Evolutionary conservation across 1,140 invertebrate genomes (phyloP), one percentile per base, ranked within the genome.

Genomic region (Kradibia gibbosae): DNA sequence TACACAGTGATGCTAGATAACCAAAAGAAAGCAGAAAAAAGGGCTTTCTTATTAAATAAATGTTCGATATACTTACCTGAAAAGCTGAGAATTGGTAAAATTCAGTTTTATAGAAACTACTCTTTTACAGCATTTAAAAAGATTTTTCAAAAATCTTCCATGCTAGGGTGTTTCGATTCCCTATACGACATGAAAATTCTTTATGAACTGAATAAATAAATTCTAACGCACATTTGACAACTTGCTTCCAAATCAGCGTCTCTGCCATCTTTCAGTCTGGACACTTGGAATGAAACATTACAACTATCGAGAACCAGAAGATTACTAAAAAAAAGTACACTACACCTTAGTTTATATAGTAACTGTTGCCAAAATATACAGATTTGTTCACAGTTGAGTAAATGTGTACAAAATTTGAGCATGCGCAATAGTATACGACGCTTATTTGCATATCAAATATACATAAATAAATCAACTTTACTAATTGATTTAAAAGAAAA

Each of bases 181-280:
- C 7, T 36, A 53, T 67, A 34, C 22, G n/a, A 7, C 39, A 22
- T n/a, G 28, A 7, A 42, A 3, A 48, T 48, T 77, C 62, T 50
- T 48, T 45, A 60, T 11, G 3, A 11, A 53, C n/a, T 55, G 7
- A 17, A 42, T 36, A 39, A 78, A 70, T 67, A 36, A 42, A 22
- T n/a, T 60, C 48, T 11, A 45, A 22, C 28, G n/a, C 20, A 50
- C 1, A 15, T 22, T 67, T 71, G 60, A 55, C 67, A 50, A 73
- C 60, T 55, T 71, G 13, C 31, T 72, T 70, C 22, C 31, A 50
- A 70, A 39, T 48, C 20, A 81, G 72, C 80, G 62, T 76, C 73
- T 81, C 73, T 74, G 80, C 80, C 80, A 81, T 81, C 48, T 81
- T 81, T 76, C 36, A 70, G 1, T 22, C 73, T 65, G 20, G 39